A percentile compares a stretch with the other conserved stretches of the same genome.
Conservation (phyloP, 2,113 vertebrate species). For the Xiphophorus maculatus region DNA sequence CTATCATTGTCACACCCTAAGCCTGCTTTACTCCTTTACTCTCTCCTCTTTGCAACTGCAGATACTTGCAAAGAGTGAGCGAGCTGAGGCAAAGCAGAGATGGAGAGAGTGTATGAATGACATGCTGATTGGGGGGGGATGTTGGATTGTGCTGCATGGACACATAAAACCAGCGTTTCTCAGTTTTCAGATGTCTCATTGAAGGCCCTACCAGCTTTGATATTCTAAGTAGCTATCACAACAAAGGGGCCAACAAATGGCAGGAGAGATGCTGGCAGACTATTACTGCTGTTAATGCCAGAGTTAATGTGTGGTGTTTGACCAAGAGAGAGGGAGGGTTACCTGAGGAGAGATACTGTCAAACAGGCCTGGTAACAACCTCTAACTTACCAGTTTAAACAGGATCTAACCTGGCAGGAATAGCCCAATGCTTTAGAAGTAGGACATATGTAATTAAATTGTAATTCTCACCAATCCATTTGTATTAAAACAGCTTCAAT, state of each 20-base stretch:
- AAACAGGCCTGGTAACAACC: background rate
- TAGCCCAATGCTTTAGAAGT: no score
- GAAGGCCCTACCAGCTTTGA: slow-evolving; percentile 87
- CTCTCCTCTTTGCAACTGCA: slow-evolving; percentile 78
- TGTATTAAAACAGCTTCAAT: no score
- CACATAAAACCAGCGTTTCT: slow-evolving; percentile 90
- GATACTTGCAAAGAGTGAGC: slow-evolving; percentile 70
- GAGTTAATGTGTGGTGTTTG: slow-evolving; percentile 72
- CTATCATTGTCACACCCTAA: slow-evolving; percentile 83
- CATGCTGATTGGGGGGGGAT: slow-evolving; percentile 61
- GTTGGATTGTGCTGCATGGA: slow-evolving; percentile 76
- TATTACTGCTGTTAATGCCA: slow-evolving; percentile 78
- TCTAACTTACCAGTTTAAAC: background rate
- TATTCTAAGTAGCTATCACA: slow-evolving; percentile 91
- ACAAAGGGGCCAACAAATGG: slow-evolving; percentile 86
- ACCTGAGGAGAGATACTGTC: slow-evolving; percentile 72
- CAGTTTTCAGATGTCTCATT: slow-evolving; percentile 92
- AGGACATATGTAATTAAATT: no score
- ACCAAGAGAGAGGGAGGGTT: slow-evolving; percentile 83
- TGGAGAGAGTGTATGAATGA: slow-evolving; percentile 66
- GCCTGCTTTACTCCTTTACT: slow-evolving; percentile 62
- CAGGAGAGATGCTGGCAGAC: slow-evolving; percentile 80
- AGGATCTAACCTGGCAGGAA: no score
- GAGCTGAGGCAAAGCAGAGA: slow-evolving; percentile 21
- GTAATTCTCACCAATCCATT: no score